Evolutionary conservation across 2,797 vertebrate genomes (phyloP), one percentile per base, ranked within the genome.

Genomic region (Microctenopoma stevenorrisi): DNA sequence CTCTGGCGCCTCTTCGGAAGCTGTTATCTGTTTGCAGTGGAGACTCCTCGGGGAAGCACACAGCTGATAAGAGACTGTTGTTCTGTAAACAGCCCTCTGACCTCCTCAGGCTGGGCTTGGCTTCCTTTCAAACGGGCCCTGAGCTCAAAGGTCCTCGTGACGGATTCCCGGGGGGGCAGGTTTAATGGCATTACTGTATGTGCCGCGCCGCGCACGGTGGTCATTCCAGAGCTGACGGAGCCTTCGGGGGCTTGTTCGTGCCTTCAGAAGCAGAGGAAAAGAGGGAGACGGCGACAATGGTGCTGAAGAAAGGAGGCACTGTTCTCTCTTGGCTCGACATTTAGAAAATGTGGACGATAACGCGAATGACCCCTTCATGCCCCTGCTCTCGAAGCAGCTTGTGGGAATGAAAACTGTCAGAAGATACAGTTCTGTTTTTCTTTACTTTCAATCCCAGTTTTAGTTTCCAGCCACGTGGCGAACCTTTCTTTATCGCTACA

Each of bases 21-120:
- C 82, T 75, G 87, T 89, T 90, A 89, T 92, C 89, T 85, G 87
- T 83, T 85, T 76, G 74, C 46, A 69, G 82, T 72, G 82, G 82
- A 85, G 78, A 78, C 86, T 91, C 90, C 83, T 88, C 71, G 9
- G 89, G 84, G 87, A 85, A 71, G 81, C 66, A 15, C 52, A 13
- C 37, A 60, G 80, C 88, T 26, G 86, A 89, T 90, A 87, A 89
- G 86, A 86, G 84, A 83, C 82, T 80, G 86, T 91, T 91, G 89
- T 90, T 92, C 88, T 87, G 89, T 90, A 92, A 91, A 91, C 87
- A 90, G 83, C 79, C 89, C 86, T 86, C 81, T 91, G 85, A 88
- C 92, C 84, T 90, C 79, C 82, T 72, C 82, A 10, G 83, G 85
- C 84, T 82, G 64, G 69, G 76, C 63, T 83, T 40, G 82, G 75